Percentiles rank a stretch among this genome's conserved stretches.
These are phyloP conservation scores for Potamilus streckersoni DNA, from an alignment of 1,140 invertebrate species.

Conservation along the genomic window DNA sequence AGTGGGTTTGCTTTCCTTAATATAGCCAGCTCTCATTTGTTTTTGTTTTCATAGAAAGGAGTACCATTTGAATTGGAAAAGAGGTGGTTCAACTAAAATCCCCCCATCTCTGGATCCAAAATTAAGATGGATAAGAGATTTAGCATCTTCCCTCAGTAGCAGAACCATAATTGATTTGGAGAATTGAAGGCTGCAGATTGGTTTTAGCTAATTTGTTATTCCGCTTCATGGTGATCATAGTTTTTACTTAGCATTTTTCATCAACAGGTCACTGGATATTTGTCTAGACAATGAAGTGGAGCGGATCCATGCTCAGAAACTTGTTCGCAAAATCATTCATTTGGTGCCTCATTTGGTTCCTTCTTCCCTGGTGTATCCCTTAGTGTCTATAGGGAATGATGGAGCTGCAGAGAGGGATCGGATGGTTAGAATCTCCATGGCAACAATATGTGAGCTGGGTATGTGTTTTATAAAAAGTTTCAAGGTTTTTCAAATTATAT, in stretches of 20 bases:
- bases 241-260: conserved; percentile 49
- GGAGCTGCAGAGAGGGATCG: conserved; percentile 80
- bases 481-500: too few species aligned
- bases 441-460: conserved; percentile 87
- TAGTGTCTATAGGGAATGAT: conserved; percentile 86
- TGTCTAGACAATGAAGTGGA: conserved; percentile 86
- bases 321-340: conserved; percentile 79
- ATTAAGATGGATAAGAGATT: too few species aligned
- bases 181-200: neutral
- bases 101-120: too few species aligned
- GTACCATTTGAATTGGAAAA: too few species aligned
- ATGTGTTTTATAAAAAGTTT: conserved; percentile 29
- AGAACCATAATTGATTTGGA: too few species aligned
- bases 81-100: too few species aligned
- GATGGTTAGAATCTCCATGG: conserved; percentile 83
- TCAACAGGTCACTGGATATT: conserved; percentile 79
- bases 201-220: neutral
- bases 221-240: neutral
- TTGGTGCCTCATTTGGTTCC: conserved; percentile 77
- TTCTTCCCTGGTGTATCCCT: conserved; percentile 76
- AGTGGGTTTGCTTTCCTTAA: too few species aligned
- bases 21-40: too few species aligned
- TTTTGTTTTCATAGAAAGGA: too few species aligned
- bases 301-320: conserved; percentile 87
- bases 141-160: too few species aligned